phyloP scores from a whole-genome alignment of 1,140 invertebrate genomes.

The Papilio glaucus region DNA sequence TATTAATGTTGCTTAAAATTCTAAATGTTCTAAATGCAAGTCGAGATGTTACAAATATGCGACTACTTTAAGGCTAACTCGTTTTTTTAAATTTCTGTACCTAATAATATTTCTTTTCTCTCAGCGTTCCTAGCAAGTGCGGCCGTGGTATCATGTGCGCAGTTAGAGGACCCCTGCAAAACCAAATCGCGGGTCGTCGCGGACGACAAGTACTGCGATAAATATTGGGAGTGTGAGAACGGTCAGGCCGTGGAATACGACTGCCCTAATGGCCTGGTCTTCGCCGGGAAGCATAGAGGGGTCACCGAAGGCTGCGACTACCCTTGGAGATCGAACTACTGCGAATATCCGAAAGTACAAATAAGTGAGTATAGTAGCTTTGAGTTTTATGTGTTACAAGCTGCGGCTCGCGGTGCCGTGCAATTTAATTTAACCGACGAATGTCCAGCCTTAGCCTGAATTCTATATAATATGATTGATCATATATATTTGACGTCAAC shows the following conservation, averaged over 20 bases:
- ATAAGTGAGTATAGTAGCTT: constrained; percentile 70
- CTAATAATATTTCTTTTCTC: constrained; percentile 40
- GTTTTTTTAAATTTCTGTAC: background rate
- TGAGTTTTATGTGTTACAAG: too few species aligned
- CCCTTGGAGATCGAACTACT: constrained; percentile 94
- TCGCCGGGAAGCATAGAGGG: constrained; percentile 93
- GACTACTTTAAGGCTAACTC: too few species aligned
- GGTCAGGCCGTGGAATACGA: constrained; percentile 92
- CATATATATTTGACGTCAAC: too few species aligned
- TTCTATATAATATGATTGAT: too few species aligned
- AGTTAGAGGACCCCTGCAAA: constrained; percentile 89
- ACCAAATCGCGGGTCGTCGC: constrained; percentile 88
- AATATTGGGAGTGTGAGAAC: constrained; percentile 92
- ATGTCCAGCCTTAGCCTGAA: too few species aligned
- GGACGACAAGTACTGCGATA: constrained; percentile 92
- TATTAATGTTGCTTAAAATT: too few species aligned
- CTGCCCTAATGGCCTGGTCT: constrained; percentile 95
- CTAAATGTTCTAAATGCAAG: too few species aligned
- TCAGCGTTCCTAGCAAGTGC: constrained; percentile 58
- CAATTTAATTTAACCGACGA: too few species aligned
- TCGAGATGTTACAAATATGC: background rate
- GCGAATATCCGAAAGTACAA: constrained; percentile 85
- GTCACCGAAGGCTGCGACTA: constrained; percentile 95
- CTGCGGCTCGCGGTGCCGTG: too few species aligned
- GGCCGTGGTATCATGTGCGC: constrained; percentile 55